These are phyloP conservation scores for Hippolais icterina DNA, from an alignment of 2,113 vertebrate species.

Conservation along the genomic window DNA sequence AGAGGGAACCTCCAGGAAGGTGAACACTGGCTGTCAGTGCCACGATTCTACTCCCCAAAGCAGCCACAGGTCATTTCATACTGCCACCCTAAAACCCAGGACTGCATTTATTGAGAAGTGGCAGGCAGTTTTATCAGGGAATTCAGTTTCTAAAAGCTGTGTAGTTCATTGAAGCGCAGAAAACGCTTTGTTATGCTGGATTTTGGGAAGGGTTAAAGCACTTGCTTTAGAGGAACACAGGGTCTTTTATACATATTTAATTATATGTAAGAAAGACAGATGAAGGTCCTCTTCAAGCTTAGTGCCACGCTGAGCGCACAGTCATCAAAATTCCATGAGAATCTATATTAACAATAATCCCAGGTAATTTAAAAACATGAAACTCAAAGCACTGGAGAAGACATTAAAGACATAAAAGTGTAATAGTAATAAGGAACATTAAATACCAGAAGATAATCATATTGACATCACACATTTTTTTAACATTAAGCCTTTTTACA, in stretches of 20 bases:
- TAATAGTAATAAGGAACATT: neutral
- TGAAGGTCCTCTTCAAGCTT: neutral
- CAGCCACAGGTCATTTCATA: neutral
- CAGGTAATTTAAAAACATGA: slow-evolving; percentile 13
- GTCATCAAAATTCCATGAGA: neutral
- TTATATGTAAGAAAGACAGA: neutral
- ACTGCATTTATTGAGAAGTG: neutral
- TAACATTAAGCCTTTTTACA: neutral
- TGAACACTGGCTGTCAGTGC: neutral
- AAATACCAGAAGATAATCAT: neutral
- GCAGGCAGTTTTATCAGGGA: neutral
- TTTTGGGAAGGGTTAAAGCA: neutral
- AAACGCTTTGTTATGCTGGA: neutral
- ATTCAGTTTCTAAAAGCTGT: neutral
- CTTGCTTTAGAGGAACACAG: neutral
- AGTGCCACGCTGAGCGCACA: neutral
- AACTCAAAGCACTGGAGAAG: neutral
- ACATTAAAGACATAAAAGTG: neutral
- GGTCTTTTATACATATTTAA: neutral
- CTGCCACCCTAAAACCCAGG: neutral
- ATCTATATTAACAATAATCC: neutral
- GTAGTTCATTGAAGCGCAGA: neutral
- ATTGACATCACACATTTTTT: neutral
- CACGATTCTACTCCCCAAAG: neutral
- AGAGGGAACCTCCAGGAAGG: neutral